Base-by-base conservation (phyloP, 2,888 invertebrate species). In the Cataglyphis cursor region DNA sequence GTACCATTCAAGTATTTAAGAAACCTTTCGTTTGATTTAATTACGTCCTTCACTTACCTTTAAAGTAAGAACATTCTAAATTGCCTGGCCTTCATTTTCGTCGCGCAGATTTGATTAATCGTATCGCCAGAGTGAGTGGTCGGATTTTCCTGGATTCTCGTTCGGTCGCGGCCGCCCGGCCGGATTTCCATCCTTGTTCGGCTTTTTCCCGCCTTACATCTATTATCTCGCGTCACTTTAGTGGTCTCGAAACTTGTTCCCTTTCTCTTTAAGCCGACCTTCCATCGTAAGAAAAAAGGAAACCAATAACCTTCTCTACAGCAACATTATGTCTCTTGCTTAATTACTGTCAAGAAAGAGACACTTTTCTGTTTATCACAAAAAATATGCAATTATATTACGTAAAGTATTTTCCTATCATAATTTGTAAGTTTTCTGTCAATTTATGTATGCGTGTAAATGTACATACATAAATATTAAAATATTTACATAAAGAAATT, bases 201-300 rank as follows among this genome's bases (percentile, higher is more conserved):
- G 66, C 73, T 86, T 83, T 84, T 82, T 81, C 70, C 57, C 65
- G 65, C 24, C 70, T 78, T 76, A 83, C 85, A 76, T 88, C 90
- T 87, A 90, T 89, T 90, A 89, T 90, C 85, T 70, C 68, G 48
- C 68, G 81, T 84, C 81, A 83, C 57, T 83, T 73, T 83, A 72
- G 81, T 65, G 72, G 72, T 83, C 83, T 48, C 59, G 72, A 41
- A 38, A 82, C 82, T 82, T 38, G 61, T 75, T 70, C 64, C 66
- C 75, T 82, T 76, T 82, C 82, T 75, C 62, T 75, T 83, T 41
- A 15, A 72, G 44, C 59, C 72, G 72, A 61, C 78, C 78, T 80
- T 80, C 78, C 72, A 35, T 18, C n/a, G 44, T 15, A 48, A 78
- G 31, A 76, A 76, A 78, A 51, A 68, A 38, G 31, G 59, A 51